Base-by-base conservation (phyloP, 2,797 vertebrate species). In the Etheostoma nigrum region DNA sequence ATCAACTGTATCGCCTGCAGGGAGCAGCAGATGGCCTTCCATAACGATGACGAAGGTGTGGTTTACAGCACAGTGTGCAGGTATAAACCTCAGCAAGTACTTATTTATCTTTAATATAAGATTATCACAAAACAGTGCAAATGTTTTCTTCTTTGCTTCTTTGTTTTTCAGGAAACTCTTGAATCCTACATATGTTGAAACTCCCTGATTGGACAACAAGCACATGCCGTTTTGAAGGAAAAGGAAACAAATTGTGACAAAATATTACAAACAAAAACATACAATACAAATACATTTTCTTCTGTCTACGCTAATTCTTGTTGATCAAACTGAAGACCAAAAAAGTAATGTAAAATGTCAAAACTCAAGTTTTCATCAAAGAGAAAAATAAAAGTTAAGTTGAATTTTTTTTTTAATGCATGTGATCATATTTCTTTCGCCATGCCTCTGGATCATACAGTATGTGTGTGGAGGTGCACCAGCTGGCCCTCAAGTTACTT, bases 61-160 rank as follows among this genome's bases (percentile, higher is more conserved):
- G 79, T 82, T 64, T 85, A 89, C 75, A 79, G 78, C 65, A 53
- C 59, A 40, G 77, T 87, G 25, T 70, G 61, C 67, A 86, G 74
- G 83, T 12, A 40, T 91, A 73, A 73, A 48, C 25, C 45, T 63
- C 63, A 0, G 48, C 15, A 61, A 67, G 16, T n/a, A 58, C 1
- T 1, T 40, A 40, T 9, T 40, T 12, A 60, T 12, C 19, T 67
- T 40, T 67, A 27, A 40, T 25, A 49, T 19, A 40, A 40, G 21
- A 57, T 23, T 14, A n/a, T 36, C 48, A 42, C 54, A 7, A 67
- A 27, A 25, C 16, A 6, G 12, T 15, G 40, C 42, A 69, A 70
- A 44, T 2, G 6, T 5, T 40, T 11, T 40, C 10, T 61, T 4
- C 33, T 25, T 67, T 70, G 12, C 36, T 40, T 40, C 36, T 40